phyloP scores from a whole-genome alignment of 1,140 invertebrate species.

The Delia radicum region DNA sequence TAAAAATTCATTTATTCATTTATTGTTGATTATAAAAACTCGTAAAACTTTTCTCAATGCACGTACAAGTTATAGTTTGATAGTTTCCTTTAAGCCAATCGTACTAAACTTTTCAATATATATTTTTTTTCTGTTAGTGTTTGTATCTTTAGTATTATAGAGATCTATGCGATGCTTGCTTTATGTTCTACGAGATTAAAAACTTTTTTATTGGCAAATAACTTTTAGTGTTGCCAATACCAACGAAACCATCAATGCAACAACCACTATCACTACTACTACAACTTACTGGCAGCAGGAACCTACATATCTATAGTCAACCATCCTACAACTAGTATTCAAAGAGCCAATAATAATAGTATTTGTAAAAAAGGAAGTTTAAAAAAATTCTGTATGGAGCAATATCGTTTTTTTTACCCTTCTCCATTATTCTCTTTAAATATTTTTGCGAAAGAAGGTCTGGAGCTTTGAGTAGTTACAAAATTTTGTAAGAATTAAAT shows the following conservation, averaged over 20 bases:
- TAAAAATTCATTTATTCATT: neutral
- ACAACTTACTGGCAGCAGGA: neutral
- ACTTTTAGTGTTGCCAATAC: neutral
- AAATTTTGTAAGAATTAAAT: no score
- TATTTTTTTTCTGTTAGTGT: neutral
- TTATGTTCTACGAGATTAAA: neutral
- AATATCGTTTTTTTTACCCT: neutral
- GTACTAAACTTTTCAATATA: neutral
- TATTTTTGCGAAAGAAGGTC: no score
- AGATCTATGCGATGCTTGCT: neutral
- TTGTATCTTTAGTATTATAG: neutral
- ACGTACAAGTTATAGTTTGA: neutral
- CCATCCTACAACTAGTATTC: neutral
- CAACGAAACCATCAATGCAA: neutral
- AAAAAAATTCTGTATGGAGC: neutral
- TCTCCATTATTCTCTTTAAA: no score
- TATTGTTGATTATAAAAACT: neutral
- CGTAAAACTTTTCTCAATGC: neutral
- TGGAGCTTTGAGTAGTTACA: no score
- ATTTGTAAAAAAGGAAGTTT: neutral
- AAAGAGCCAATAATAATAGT: neutral
- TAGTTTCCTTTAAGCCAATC: neutral
- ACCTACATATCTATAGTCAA: neutral
- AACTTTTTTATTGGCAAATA: neutral
- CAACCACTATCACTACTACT: neutral